phyloP scores from a whole-genome alignment of 2,888 invertebrate genomes.

The Stenchaetothrips biformis region DNA sequence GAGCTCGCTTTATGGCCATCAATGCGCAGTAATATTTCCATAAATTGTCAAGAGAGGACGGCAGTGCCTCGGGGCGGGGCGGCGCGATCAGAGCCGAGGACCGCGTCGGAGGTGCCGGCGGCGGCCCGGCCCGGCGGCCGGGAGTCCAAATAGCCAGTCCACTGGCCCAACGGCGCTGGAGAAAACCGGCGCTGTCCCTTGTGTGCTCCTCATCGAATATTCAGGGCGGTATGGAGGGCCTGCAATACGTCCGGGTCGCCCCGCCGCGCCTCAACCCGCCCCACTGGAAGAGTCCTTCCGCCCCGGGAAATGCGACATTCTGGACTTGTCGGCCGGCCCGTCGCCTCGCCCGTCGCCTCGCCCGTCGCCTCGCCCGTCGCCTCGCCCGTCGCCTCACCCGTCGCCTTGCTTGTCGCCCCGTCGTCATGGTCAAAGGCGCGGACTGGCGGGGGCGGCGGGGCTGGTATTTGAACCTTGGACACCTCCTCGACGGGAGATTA shows the following conservation, averaged over 20 bases:
- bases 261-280: too few species aligned
- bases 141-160: not conserved
- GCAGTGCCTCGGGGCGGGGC: not conserved
- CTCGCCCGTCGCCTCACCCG: too few species aligned
- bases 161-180: not conserved
- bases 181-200: not conserved
- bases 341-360: not conserved
- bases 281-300: too few species aligned
- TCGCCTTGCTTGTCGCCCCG: not conserved
- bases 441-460: too few species aligned
- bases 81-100: not conserved
- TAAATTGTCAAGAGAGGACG: constrained; percentile 15
- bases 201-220: constrained; percentile 9
- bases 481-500: too few species aligned
- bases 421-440: not conserved
- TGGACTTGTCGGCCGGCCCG: not conserved
- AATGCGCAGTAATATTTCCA: constrained; percentile 25
- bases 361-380: not conserved
- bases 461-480: too few species aligned
- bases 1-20: constrained; percentile 16
- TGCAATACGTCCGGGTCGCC: too few species aligned
- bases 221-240: not conserved
- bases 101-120: too few species aligned
- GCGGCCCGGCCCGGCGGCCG: not conserved
- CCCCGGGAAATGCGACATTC: too few species aligned